These are phyloP conservation scores for Gasterosteus nipponicus DNA, from an alignment of 2,113 vertebrate genomes.

Conservation along the genomic window DNA sequence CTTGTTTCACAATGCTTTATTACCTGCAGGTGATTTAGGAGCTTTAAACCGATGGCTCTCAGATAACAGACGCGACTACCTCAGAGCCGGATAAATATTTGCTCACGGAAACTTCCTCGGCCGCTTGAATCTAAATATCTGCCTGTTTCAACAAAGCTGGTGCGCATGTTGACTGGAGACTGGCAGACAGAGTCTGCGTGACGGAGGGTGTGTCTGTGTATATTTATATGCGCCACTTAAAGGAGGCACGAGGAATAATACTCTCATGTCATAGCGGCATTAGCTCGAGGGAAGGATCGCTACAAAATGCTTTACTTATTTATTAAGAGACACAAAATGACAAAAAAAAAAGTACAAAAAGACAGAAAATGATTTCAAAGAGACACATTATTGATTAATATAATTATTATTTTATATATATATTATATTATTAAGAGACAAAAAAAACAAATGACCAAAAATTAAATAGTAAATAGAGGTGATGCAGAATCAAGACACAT, in stretches of 20 bases:
- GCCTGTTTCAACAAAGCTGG: conserved; percentile 49
- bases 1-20: conserved; percentile 47
- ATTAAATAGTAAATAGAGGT: neutral
- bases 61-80: conserved; percentile 38
- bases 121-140: conserved; percentile 39
- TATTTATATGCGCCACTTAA: neutral
- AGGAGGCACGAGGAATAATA: neutral
- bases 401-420: too few relatives aligned
- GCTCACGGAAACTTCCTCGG: conserved; percentile 68
- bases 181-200: conserved; percentile 2
- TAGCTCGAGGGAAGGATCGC: neutral
- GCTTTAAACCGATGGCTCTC: conserved; percentile 20
- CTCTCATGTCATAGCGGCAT: neutral
- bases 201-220: neutral
- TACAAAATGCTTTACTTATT: neutral
- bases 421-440: too few relatives aligned
- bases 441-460: too few relatives aligned
- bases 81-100: conserved; percentile 44
- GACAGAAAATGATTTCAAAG: neutral
- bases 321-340: neutral
- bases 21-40: conserved; percentile 31
- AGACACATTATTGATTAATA: too few relatives aligned
- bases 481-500: neutral
- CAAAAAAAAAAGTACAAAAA: neutral
- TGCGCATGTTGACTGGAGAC: conserved; percentile 31